Conservation (phyloP, 92 coral and sea anemone species). For the Actinernus sp. region DNA sequence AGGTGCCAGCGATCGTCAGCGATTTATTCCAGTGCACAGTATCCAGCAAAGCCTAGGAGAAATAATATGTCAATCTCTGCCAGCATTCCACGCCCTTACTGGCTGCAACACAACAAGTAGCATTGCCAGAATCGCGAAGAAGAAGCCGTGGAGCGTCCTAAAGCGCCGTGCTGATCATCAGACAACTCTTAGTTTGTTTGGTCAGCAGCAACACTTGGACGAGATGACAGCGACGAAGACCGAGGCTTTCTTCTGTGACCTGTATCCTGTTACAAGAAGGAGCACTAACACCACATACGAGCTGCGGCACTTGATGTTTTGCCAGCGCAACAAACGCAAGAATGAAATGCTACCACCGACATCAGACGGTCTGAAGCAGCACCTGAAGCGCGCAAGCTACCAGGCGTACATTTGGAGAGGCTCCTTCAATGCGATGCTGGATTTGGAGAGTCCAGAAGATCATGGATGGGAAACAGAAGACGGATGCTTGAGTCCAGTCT, state of each 20-base stretch:
- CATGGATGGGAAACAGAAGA: constrained; percentile 57
- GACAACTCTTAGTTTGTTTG: too few relatives aligned
- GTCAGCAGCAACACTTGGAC: too few relatives aligned
- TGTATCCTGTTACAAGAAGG: constrained; percentile 29
- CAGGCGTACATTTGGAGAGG: constrained; percentile 55
- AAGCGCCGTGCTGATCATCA: too few relatives aligned
- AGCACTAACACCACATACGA: constrained; percentile 25
- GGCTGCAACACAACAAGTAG: too few relatives aligned
- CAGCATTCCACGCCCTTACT: too few relatives aligned
- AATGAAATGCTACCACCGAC: constrained; percentile 49
- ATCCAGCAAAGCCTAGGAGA: too few relatives aligned
- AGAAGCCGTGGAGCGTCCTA: too few relatives aligned
- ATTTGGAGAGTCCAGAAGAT: constrained; percentile 54
- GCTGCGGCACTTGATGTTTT: constrained; percentile 38
- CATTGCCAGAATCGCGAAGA: too few relatives aligned
- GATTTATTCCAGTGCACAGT: too few relatives aligned
- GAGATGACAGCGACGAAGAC: constrained; percentile 57
- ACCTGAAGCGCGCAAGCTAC: constrained; percentile 43
- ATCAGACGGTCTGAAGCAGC: constrained; percentile 50
- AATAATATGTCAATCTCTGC: too few relatives aligned
- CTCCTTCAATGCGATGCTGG: constrained; percentile 56
- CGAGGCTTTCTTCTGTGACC: constrained; percentile 45
- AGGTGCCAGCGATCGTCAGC: too few relatives aligned
- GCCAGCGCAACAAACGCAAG: constrained; percentile 42
- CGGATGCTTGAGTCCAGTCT: constrained; percentile 19